phyloP scores from a whole-genome alignment of 1,140 invertebrate genomes.

The Drosophila tsacasi region DNA sequence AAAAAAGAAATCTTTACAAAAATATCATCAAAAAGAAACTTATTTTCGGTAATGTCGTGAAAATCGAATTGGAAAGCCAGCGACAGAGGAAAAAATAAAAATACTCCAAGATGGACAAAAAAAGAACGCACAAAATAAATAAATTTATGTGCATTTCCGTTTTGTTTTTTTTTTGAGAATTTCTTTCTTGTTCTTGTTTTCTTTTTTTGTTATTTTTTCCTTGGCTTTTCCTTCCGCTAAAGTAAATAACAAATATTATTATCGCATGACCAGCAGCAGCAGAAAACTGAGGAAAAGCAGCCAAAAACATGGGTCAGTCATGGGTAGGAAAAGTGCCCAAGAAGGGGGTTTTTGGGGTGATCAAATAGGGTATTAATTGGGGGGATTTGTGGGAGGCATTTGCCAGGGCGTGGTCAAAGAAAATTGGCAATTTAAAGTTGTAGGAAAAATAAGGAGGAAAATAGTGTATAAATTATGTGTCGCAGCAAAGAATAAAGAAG shows the following conservation, averaged over 20 bases:
- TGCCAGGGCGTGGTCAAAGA: conserved; percentile 31
- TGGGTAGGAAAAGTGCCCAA: neutral
- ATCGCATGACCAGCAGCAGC: conserved; percentile 71
- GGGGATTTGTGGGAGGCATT: neutral
- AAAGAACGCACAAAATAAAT: conserved; percentile 60
- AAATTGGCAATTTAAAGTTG: conserved; percentile 36
- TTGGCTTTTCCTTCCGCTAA: conserved; percentile 79
- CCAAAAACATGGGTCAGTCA: conserved; percentile 25
- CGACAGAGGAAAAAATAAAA: neutral
- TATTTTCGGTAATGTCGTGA: conserved; percentile 26
- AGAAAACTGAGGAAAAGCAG: conserved; percentile 34
- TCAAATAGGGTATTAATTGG: conserved; percentile 5
- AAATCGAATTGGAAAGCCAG: conserved; percentile 23
- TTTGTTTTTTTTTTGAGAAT: conserved; percentile 34
- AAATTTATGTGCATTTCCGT: conserved; percentile 85
- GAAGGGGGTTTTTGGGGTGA: neutral
- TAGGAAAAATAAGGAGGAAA: neutral
- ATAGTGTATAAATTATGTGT: neutral
- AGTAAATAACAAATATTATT: conserved; percentile 85
- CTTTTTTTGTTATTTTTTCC: conserved; percentile 18
- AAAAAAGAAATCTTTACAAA: neutral
- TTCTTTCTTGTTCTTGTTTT: conserved; percentile 36
- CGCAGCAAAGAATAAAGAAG: neutral
- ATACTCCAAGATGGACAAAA: neutral
- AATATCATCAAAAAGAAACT: conserved; percentile 24